These are phyloP conservation scores for Chaetodon trifasciatus DNA, from an alignment of 2,797 vertebrate genomes.

Conservation along the genomic window DNA sequence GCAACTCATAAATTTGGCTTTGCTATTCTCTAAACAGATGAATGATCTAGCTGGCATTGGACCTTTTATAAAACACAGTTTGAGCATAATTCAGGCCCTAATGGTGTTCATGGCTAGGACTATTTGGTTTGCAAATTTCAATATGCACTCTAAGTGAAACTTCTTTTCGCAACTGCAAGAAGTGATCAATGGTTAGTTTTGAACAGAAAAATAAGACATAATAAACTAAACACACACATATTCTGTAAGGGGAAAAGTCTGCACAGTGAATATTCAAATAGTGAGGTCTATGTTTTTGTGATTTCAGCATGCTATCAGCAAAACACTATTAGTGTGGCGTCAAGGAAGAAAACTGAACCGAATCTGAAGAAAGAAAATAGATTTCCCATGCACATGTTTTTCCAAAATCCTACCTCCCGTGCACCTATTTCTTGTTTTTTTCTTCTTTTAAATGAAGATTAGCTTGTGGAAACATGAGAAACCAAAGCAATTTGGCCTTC, in stretches of 20 bases:
- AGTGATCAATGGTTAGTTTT: background rate
- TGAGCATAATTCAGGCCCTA: conserved; percentile 31
- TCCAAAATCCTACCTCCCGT: conserved; percentile 46
- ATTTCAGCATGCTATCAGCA: conserved; percentile 29
- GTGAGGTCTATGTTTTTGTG: conserved; percentile 29
- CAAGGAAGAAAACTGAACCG: conserved; percentile 40
- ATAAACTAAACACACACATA: background rate
- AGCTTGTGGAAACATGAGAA: conserved; percentile 76
- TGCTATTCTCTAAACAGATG: conserved; percentile 36
- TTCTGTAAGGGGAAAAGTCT: background rate
- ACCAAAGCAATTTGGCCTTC: conserved; percentile 72
- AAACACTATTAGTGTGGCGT: conserved; percentile 35
- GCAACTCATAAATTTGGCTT: conserved; percentile 43
- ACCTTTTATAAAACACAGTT: conserved; percentile 35
- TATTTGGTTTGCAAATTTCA: conserved; percentile 38
- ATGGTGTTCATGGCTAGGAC: conserved; percentile 15
- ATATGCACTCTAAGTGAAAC: background rate
- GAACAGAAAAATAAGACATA: background rate
- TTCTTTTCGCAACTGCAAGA: conserved; percentile 14
- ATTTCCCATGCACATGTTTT: conserved; percentile 31
- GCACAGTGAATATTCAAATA: conserved; percentile 8
- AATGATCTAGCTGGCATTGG: conserved; percentile 49
- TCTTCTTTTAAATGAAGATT: conserved; percentile 51
- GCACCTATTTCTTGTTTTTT: conserved; percentile 25
- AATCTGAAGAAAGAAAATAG: conserved; percentile 40